A percentile compares a stretch with the other conserved stretches of the same genome.
Evolutionary conservation across 2,797 vertebrate genomes (phyloP).

Genomic region (Coranthus polyacanthus): DNA sequence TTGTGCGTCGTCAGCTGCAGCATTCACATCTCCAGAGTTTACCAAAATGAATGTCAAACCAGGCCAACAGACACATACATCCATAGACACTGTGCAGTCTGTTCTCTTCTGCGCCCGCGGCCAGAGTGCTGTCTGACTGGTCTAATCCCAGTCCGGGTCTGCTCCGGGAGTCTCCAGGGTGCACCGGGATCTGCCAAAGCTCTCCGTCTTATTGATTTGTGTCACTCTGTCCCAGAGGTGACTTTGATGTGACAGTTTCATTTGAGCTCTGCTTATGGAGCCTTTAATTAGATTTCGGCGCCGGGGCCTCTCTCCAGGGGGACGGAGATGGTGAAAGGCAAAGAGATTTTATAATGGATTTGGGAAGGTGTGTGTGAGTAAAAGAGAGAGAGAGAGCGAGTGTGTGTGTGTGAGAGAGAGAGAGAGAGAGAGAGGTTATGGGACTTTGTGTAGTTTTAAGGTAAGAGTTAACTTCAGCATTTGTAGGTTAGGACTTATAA

Average conservation of each 20-base stretch:
- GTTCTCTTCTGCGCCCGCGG: too few relatives aligned
- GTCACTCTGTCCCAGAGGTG: constrained; percentile 66
- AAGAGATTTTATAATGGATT: constrained; percentile 57
- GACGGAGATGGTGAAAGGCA: constrained; percentile 51
- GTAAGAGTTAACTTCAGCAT: constrained; percentile 22
- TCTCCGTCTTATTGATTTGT: constrained; percentile 73
- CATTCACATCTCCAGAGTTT: too few relatives aligned
- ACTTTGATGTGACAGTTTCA: constrained; percentile 78
- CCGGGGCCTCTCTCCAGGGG: constrained; percentile 58
- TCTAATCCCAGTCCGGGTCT: constrained; percentile 48
- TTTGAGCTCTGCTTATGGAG: constrained; percentile 68
- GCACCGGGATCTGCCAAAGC: constrained; percentile 41
- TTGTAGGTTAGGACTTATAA: constrained; percentile 29
- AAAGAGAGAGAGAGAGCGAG: too few relatives aligned
- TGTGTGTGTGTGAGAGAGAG: too few relatives aligned
- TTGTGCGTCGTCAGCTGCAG: too few relatives aligned
- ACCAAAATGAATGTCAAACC: too few relatives aligned
- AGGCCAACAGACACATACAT: too few relatives aligned
- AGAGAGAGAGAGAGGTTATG: too few relatives aligned
- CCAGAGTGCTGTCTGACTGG: too few relatives aligned
- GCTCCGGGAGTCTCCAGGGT: constrained; percentile 49
- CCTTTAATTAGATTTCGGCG: constrained; percentile 75
- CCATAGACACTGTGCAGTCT: too few relatives aligned
- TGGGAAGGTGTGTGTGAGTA: too few relatives aligned
- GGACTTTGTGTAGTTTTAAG: constrained; percentile 32